These are phyloP conservation scores for Microplitis manilae DNA, from an alignment of 2,888 invertebrate genomes.

Conservation along the genomic window DNA sequence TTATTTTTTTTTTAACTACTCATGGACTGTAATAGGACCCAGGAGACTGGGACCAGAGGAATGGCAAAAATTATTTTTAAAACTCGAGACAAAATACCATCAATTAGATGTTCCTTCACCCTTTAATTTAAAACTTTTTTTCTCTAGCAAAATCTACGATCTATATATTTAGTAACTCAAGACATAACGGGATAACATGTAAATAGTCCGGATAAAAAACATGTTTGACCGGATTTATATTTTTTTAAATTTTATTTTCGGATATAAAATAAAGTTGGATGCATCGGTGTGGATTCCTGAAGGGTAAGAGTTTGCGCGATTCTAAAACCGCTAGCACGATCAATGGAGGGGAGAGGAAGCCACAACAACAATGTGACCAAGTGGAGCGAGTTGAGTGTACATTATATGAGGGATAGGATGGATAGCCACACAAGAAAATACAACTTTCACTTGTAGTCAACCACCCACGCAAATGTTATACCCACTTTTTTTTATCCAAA, in stretches of 20 bases:
- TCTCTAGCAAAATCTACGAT: neutral
- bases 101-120: too few species aligned
- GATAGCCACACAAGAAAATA: conserved; percentile 52
- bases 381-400: conserved; percentile 47
- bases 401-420: conserved; percentile 37
- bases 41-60: too few species aligned
- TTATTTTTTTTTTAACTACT: too few species aligned
- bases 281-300: conserved; percentile 30
- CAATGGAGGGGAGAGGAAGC: conserved; percentile 29
- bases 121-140: too few species aligned
- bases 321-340: conserved; percentile 28
- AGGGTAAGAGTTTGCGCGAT: conserved; percentile 33
- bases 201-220: conserved; percentile 27
- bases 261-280: conserved; percentile 16
- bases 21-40: too few species aligned
- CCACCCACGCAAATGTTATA: conserved; percentile 58
- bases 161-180: conserved; percentile 21
- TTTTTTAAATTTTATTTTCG: conserved; percentile 15
- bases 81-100: too few species aligned
- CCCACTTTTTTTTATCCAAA: conserved; percentile 24
- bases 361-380: conserved; percentile 14
- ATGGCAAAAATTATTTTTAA: too few species aligned
- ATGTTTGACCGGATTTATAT: conserved; percentile 33
- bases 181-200: conserved; percentile 25
- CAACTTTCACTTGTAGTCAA: conserved; percentile 63